These are phyloP conservation scores for Tolypeutes matacus DNA, from an alignment of 2,797 vertebrate species.

Conservation along the genomic window DNA sequence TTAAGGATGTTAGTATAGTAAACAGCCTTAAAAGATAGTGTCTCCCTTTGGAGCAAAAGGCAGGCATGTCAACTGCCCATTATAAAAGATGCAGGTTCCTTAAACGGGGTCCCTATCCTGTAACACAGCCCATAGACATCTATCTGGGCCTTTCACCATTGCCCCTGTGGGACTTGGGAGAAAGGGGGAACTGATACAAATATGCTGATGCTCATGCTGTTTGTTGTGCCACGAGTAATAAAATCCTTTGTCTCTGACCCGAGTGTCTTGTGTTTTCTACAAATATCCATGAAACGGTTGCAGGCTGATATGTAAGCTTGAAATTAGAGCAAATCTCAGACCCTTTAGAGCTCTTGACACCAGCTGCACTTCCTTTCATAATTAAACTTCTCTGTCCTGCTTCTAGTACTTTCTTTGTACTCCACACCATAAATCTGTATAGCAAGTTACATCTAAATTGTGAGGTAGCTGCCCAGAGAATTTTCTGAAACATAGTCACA, in stretches of 20 bases:
- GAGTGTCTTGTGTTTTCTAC: neutral
- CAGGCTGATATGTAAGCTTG: neutral
- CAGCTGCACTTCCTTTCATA: neutral
- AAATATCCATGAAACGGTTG: neutral
- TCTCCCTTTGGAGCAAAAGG: neutral
- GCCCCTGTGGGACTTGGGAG: neutral
- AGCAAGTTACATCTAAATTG: neutral
- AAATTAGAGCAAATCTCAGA: neutral
- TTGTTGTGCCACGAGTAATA: neutral
- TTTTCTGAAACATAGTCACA: neutral
- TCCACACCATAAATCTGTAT: no score
- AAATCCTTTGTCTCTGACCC: neutral
- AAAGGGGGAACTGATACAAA: no score
- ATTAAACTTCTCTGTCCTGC: neutral
- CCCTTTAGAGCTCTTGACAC: neutral
- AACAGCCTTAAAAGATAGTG: neutral
- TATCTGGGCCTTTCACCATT: neutral
- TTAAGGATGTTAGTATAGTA: neutral
- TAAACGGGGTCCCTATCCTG: neutral
- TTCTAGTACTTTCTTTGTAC: neutral
- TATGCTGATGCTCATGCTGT: neutral
- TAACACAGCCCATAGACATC: neutral
- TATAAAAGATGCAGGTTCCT: neutral
- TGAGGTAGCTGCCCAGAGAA: neutral
- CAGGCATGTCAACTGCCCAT: neutral